phyloP scores from a whole-genome alignment of 2,113 vertebrate genomes.

The Phoenicopterus ruber region DNA sequence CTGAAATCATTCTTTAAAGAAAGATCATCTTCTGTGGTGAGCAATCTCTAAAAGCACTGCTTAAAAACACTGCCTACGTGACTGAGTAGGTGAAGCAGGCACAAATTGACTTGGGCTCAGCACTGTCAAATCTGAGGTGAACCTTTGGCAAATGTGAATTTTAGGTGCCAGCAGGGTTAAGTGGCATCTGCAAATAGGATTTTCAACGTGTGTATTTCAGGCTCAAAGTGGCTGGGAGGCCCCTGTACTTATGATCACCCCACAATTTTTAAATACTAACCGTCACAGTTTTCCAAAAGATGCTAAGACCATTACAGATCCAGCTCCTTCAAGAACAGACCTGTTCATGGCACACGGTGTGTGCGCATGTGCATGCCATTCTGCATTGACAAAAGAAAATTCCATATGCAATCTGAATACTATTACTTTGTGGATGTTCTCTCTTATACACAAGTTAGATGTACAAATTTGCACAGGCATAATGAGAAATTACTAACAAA shows the following conservation, averaged over 20 bases:
- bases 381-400: neutral
- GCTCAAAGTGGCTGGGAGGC: neutral
- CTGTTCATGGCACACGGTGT: neutral
- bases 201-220: neutral
- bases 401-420: neutral
- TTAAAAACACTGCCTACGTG: neutral
- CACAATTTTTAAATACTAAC: neutral
- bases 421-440: neutral
- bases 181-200: neutral
- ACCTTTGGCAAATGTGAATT: neutral
- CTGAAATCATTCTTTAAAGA: neutral
- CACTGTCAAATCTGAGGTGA: neutral
- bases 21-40: neutral
- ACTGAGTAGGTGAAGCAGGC: neutral
- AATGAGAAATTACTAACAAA: neutral
- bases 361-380: no score
- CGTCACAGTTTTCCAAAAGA: neutral
- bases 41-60: neutral
- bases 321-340: neutral
- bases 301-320: neutral
- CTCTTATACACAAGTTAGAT: neutral
- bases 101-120: neutral
- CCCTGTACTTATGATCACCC: neutral
- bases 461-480: neutral
- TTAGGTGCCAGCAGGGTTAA: neutral